Evolutionary conservation across 2,888 invertebrate genomes (phyloP), one percentile per base, ranked within the genome.

Genomic region (Oasisia sp.): DNA sequence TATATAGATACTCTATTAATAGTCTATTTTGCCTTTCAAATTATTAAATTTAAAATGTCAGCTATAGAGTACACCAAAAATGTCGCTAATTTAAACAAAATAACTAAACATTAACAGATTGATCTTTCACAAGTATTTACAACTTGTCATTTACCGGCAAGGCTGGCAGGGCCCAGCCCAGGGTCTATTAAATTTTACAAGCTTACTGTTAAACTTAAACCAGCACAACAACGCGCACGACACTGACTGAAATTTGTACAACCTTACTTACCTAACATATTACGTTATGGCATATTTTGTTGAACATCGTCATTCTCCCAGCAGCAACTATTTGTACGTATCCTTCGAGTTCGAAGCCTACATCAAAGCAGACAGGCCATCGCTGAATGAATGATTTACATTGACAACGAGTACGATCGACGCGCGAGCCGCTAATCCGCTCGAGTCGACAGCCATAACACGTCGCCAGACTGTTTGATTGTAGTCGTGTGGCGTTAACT

Each of bases 181-280:
- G 38, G 38, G 38, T 38, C 38, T 38, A 38, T 38, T 38, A 38
- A 38, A 38, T 38, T 38, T 38, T 38, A 38, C 38, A 38, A 38
- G 38, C 38, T 38, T 38, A 1, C 38, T 38, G 38, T 38, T 38
- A 38, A 38, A 38, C 38, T 38, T 38, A 38, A 38, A 38, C 38
- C 38, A 38, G 38, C 38, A 50, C 50, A 50, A 12, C 50, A 50
- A 50, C 5, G 14, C 50, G 9, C 50, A 50, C 9, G 19, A 19
- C 74, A 27, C 74, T 74, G 74, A 19, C 74, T 38, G 4, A 74
- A 27, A 27, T 74, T 5, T n/a, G 74, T 27, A 27, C 14, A 74
- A 74, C 74, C 74, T 27, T 74, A 74, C 74, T 74, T 74, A 74
- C 74, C 74, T 74, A 74, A 74, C 74, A 74, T 74, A 74, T 74